A percentile compares a stretch with the other conserved stretches of the same genome.
These are phyloP conservation scores for Oryzias javanicus DNA, from an alignment of 2,113 vertebrate species.

Conservation along the genomic window DNA sequence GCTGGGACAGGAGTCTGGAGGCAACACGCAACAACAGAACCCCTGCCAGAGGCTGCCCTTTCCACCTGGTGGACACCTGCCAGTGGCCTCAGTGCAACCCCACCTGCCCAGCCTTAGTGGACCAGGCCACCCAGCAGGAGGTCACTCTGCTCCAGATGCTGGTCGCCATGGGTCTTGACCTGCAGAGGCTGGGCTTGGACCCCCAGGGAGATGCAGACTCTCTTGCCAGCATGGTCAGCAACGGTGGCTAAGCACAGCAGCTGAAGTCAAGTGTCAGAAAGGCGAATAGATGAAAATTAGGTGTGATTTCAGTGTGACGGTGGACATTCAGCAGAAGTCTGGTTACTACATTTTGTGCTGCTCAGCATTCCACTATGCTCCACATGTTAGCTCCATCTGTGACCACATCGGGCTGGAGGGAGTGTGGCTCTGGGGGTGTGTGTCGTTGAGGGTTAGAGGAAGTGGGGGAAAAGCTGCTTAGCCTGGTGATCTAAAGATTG, in stretches of 20 bases:
- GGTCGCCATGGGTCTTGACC: conserved; percentile 78
- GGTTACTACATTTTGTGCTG: conserved; percentile 65
- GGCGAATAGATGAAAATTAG: conserved; percentile 14
- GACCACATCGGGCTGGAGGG: conserved; percentile 45
- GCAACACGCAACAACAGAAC: conserved; percentile 75
- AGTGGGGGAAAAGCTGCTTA: conserved; percentile 12
- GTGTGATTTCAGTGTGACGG: conserved; percentile 55
- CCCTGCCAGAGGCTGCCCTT: conserved; percentile 78
- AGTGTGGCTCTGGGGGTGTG: conserved; percentile 51
- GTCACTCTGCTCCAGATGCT: conserved; percentile 80
- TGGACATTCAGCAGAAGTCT: conserved; percentile 56
- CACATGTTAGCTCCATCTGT: conserved; percentile 49
- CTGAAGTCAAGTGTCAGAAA: neutral
- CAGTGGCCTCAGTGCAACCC: conserved; percentile 84
- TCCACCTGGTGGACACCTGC: conserved; percentile 80
- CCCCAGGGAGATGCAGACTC: conserved; percentile 64
- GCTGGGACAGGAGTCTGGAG: conserved; percentile 83
- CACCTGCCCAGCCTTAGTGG: conserved; percentile 79
- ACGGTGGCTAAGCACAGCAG: conserved; percentile 71
- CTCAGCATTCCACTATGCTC: conserved; percentile 70
- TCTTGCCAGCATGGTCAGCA: conserved; percentile 72
- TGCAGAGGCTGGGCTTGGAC: conserved; percentile 76
- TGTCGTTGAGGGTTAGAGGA: conserved; percentile 45
- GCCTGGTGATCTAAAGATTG: conserved; percentile 35
- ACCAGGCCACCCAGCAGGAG: conserved; percentile 78